Evolutionary conservation across 2,888 invertebrate species (phyloP), one percentile per base, ranked within the genome.

Genomic region (Spisula subtruncata): DNA sequence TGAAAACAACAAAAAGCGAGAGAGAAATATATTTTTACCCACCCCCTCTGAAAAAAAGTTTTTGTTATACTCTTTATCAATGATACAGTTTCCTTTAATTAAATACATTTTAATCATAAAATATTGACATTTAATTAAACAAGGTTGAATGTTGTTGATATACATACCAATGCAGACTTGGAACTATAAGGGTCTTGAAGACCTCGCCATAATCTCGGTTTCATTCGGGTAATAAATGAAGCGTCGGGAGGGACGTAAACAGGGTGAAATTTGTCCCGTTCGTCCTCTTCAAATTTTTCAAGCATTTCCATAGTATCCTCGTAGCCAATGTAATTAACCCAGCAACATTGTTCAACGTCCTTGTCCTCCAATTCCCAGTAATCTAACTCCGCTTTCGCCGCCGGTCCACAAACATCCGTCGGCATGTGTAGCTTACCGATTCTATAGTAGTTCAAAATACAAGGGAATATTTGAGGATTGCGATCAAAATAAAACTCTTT

Each of bases 321-420:
- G 71, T 93, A 93, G 75, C 93, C 93, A 25, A 94, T 95, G 84
- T 95, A 95, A 60, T 93, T 93, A 35, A 95, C 93, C 95, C 95
- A 94, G 81, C 95, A 95, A 87, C 95, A 95, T 25, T 94, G 93
- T 60, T 95, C 94, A 12, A 95, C 95, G 66, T 94, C 93, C 25
- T 94, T 93, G 75, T 95, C 95, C 51, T 94, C 94, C 12, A 95
- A 92, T 75, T 94, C 94, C 95, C 95, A 95, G 88, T 94, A 95
- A 56, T 94, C 93, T 14, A 95, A 90, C 85, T 95, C 95, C 20
- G 92, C 92, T 81, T 93, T 94, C n/a, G 92, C 90, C 66, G 93
- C 91, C 48, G 93, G 93, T 0, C 94, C 94, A 87, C 94, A 94
- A 0, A 94, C 89, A 80, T 93, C 93, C 14, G 89, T 87, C 48